These are phyloP conservation scores for Diarsia brunnea DNA, from an alignment of 2,888 invertebrate species.

Conservation along the genomic window DNA sequence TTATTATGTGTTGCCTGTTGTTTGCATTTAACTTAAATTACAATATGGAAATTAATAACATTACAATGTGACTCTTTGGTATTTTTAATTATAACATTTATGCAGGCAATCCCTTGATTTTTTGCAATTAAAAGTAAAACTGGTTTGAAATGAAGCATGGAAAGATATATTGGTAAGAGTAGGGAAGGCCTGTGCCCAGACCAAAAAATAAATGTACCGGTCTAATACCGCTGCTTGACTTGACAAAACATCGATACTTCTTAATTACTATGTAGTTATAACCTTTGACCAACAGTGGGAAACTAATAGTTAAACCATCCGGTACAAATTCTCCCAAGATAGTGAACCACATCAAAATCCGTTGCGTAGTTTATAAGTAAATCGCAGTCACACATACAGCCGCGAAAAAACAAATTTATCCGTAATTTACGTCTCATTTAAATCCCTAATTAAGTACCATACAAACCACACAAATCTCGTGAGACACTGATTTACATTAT, in stretches of 20 bases:
- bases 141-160: too few relatives aligned
- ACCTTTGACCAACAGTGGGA: too few relatives aligned
- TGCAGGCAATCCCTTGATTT: too few relatives aligned
- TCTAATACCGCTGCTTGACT: too few relatives aligned
- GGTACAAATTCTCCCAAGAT: not conserved
- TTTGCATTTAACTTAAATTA: not conserved
- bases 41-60: not conserved
- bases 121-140: too few relatives aligned
- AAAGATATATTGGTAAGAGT: too few relatives aligned
- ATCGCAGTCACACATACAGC: not conserved
- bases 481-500: constrained; percentile 12
- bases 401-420: not conserved
- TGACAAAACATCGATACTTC: too few relatives aligned
- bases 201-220: too few relatives aligned
- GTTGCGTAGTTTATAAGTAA: not conserved
- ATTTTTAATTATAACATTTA: not conserved
- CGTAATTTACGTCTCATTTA: not conserved
- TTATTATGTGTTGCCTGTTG: not conserved
- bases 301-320: not conserved
- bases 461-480: not conserved
- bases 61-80: not conserved
- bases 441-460: not conserved
- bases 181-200: too few relatives aligned
- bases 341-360: not conserved
- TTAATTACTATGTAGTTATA: too few relatives aligned